phyloP scores from a whole-genome alignment of 2,113 vertebrate genomes.

The Oncorhynchus masou region DNA sequence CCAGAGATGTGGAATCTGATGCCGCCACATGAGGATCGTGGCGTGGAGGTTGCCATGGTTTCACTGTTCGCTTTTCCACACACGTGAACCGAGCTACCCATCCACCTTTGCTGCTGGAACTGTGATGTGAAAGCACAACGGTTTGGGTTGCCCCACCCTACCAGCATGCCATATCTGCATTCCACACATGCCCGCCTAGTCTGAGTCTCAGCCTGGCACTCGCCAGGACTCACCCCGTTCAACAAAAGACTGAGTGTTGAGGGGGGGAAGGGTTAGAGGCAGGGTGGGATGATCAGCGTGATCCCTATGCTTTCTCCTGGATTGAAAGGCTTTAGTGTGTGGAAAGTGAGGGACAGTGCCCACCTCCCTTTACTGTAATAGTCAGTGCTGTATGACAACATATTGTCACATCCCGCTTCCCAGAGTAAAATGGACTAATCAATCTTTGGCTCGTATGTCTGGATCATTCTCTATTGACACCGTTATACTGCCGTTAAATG shows the following conservation, averaged over 20 bases:
- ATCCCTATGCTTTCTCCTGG: constrained; percentile 22
- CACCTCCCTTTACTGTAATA: constrained; percentile 2
- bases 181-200: constrained; percentile 59
- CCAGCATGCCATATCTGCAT: constrained; percentile 54
- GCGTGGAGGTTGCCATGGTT: neutral
- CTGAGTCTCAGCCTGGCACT: constrained; percentile 64
- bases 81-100: no score
- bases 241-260: constrained; percentile 68
- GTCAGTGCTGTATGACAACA: constrained; percentile 20
- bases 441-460: neutral
- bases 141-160: neutral
- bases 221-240: constrained; percentile 19
- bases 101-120: neutral
- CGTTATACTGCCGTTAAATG: neutral
- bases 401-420: constrained; percentile 33
- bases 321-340: neutral
- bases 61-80: neutral
- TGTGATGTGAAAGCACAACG: no score
- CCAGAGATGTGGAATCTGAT: neutral
- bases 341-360: neutral
- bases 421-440: constrained; percentile 38
- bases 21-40: neutral
- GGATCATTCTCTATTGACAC: constrained; percentile 24
- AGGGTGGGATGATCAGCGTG: constrained; percentile 40
- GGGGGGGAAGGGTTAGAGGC: constrained; percentile 12